Percentiles rank a stretch among this genome's conserved stretches.
Conservation (phyloP, 2,113 vertebrate genomes). For the Sporophila hypoxantha region DNA sequence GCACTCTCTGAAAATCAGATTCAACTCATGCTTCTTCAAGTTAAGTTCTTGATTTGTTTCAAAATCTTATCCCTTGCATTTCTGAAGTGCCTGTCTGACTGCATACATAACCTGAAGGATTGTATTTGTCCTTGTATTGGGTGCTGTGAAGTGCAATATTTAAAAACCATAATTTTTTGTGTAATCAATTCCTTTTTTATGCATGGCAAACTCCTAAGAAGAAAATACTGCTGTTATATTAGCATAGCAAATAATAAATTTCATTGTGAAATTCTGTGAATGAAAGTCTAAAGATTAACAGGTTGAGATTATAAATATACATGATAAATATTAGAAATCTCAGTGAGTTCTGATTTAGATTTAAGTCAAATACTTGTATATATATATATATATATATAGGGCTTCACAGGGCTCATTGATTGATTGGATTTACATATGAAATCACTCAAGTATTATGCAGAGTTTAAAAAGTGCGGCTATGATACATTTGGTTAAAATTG, state of each 20-base stretch:
- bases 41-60: not conserved
- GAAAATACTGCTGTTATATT: not conserved
- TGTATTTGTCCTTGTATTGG: not conserved
- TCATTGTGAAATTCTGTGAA: not conserved
- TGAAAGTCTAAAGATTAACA: not conserved
- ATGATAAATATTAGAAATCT: not conserved
- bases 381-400: not conserved
- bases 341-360: not conserved
- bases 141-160: not conserved
- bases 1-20: not conserved
- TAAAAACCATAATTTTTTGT: not conserved
- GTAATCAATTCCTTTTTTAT: not conserved
- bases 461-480: not conserved
- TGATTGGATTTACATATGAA: constrained; percentile 2
- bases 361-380: not conserved
- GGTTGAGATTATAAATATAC: not conserved
- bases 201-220: not conserved
- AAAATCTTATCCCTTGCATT: not conserved
- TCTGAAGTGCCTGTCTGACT: not conserved
- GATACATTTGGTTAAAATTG: not conserved
- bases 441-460: not conserved
- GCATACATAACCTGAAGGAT: not conserved
- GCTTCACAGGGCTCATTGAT: not conserved
- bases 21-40: not conserved
- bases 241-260: not conserved